phyloP scores from a whole-genome alignment of 2,888 invertebrate genomes.

The Chironomus tentans region DNA sequence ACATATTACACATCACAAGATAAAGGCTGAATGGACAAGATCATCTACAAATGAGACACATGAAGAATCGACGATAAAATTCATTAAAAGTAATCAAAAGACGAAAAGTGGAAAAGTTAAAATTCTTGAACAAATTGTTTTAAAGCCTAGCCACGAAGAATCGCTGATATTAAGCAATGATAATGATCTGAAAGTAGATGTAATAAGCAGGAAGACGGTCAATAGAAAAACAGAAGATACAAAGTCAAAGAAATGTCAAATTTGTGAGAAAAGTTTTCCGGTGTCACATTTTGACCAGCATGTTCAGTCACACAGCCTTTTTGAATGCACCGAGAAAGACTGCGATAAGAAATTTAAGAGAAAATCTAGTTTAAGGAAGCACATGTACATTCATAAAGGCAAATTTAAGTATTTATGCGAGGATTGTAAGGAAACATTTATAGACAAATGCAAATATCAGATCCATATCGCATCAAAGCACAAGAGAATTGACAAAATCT shows the following conservation, averaged over 20 bases:
- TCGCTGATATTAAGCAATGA: background rate
- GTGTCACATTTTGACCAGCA: background rate
- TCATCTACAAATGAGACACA: background rate
- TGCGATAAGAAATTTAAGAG: constrained; percentile 12
- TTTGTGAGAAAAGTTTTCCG: constrained; percentile 8
- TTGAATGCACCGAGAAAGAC: background rate
- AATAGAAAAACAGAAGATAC: background rate
- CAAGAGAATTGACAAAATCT: background rate
- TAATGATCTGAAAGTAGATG: background rate
- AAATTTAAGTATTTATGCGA: constrained; percentile 14
- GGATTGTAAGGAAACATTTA: constrained; percentile 4
- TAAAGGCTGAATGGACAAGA: constrained; percentile 22
- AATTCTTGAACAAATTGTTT: constrained; percentile 18
- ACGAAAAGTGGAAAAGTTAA: background rate
- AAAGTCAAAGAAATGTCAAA: background rate
- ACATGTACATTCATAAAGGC: constrained; percentile 1
- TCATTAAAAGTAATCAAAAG: background rate
- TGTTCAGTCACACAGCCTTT: background rate
- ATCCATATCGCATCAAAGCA: background rate
- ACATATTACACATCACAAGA: background rate
- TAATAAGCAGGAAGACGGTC: no score
- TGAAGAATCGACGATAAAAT: background rate
- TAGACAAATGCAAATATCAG: constrained; percentile 3
- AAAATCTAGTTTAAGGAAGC: constrained; percentile 19
- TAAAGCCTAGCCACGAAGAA: background rate